Conservation (phyloP, 2,888 invertebrate genomes). For the Acholoe squamosa region DNA sequence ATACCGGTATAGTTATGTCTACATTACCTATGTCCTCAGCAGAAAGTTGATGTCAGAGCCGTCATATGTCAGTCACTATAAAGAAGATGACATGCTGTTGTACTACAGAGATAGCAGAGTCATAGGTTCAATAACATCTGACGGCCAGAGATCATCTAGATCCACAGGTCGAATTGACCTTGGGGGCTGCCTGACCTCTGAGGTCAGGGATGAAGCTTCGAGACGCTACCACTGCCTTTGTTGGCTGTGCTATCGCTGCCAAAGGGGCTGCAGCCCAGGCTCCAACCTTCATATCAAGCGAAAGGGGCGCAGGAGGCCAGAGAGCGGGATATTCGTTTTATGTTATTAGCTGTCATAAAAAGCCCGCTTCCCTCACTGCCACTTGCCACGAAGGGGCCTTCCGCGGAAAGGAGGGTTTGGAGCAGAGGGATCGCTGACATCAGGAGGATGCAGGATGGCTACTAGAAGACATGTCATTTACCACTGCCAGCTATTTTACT, state of each 20-base stretch:
- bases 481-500: too few relatives aligned
- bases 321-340: not conserved
- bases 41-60: not conserved
- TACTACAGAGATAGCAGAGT: not conserved
- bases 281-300: not conserved
- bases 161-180: not conserved
- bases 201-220: not conserved
- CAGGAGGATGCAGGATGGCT: not conserved
- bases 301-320: not conserved
- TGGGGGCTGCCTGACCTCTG: not conserved
- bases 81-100: too few relatives aligned
- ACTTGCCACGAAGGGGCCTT: not conserved
- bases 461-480: too few relatives aligned
- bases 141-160: not conserved
- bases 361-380: not conserved
- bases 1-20: not conserved
- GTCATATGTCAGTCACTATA: not conserved
- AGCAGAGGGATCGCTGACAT: not conserved
- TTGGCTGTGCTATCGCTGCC: not conserved
- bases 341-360: not conserved
- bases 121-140: not conserved
- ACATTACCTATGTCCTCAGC: not conserved
- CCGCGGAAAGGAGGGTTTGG: not conserved
- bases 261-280: not conserved
- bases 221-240: slow-evolving; percentile 1